Base-by-base conservation (phyloP, 2,888 invertebrate species). In the Oscheius sp. region DNA sequence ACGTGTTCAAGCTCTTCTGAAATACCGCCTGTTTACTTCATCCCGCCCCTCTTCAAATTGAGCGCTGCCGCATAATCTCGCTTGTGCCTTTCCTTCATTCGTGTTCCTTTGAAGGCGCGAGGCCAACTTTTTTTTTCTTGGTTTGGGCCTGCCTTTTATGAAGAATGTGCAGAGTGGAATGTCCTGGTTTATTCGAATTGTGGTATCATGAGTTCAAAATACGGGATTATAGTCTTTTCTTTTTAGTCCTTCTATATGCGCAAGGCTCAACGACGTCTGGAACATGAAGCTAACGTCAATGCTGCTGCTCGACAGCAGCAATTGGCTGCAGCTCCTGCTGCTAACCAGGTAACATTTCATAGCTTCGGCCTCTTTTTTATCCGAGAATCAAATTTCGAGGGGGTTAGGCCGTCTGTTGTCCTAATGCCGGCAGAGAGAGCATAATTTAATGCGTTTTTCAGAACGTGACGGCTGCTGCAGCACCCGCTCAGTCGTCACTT, bases 191-290 rank as follows among this genome's bases (percentile, higher is more conserved):
- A 41, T 69, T 35, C 56, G 56, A 29, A 56, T 55, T 35, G 27
- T 69, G 55, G 56, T 69, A 56, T 35, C 9, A 9, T 6, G 35
- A 35, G 35, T 35, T 35, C 35, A 35, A 35, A 9, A 35, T 35
- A 9, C 35, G 46, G 52, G 21, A n/a, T 18, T 23, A 45, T 12
- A 35, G 21, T 12, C 21, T 21, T 18, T 16, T 2, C 25, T 9
- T 77, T 84, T 75, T 71, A 86, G 85, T 84, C 84, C 27, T 86
- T 86, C 76, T 86, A 86, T 71, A 78, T 85, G 58, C 80, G 85
- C n/a, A 87, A 87, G 66, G 74, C 78, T 27, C 73, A 78, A 1
- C 77, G 84, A 29, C 76, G 82, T 7, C 76, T 75, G 45, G 79
- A 78, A 5, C 80, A 78, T 45, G 70, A 64, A 21, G 66, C 72